Evolutionary conservation across 2,113 vertebrate genomes (phyloP).

Genomic region (Pachyramphus minor): DNA sequence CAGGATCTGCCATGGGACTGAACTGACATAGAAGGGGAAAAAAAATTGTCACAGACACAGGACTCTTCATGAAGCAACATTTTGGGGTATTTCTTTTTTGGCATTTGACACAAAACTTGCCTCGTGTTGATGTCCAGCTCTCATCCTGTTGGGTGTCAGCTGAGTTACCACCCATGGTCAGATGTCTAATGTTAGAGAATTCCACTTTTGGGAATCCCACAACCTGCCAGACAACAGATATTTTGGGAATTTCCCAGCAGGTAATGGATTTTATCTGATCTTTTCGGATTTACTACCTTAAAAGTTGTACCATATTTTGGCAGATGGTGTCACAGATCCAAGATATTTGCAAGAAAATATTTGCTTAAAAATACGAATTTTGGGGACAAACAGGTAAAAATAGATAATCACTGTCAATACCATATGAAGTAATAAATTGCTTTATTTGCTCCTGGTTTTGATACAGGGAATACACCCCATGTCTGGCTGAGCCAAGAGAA

Average conservation of each 20-base stretch:
- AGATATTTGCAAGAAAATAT: background rate
- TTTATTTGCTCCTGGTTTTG: background rate
- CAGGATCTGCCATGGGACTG: background rate
- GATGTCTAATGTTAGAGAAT: background rate
- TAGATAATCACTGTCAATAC: background rate
- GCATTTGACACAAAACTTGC: background rate
- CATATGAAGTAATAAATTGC: background rate
- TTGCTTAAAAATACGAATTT: background rate
- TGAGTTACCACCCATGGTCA: background rate
- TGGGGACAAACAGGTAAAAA: background rate
- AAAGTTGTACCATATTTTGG: background rate
- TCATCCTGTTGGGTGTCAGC: background rate
- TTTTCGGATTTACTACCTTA: background rate
- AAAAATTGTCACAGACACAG: fast-evolving
- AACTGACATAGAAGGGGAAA: fast-evolving
- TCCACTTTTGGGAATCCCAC: background rate
- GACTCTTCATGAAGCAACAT: background rate
- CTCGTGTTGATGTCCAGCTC: background rate
- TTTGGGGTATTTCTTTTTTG: fast-evolving
- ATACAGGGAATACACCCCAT: background rate
- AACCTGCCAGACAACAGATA: background rate
- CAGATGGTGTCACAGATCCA: background rate
- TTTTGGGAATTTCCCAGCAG: background rate
- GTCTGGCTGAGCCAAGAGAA: background rate
- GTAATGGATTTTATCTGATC: background rate